Base-by-base conservation (phyloP, 2,888 invertebrate genomes). In the Parnassius glacialis region DNA sequence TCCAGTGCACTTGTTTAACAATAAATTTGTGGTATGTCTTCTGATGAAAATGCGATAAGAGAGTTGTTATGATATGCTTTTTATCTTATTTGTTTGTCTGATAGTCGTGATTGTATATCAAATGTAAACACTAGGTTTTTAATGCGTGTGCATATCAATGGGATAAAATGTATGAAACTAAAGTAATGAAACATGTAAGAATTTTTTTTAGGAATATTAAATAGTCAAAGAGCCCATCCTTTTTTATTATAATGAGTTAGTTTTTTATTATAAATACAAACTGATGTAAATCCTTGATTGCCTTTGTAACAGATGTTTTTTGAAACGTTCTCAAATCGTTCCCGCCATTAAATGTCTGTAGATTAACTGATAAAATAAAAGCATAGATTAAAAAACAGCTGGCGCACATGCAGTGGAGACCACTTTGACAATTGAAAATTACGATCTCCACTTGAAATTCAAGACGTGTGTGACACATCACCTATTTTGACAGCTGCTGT, bases 401-500 rank as follows among this genome's bases (percentile, higher is more conserved):
- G 59, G 63, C 56, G 55, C 45, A 42, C 44, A 50, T 20, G 12
- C 43, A 42, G 13, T 63, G 67, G 61, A 61, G 54, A 54, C 55
- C 9, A n/a, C 56, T 57, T 65, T 61, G 66, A 65, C 68, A 67
- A 63, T 61, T 64, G 65, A 57, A 64, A 66, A 70, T 70, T 68
- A 64, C 68, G 60, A 66, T 64, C 66, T 64, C 63, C 53, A 57
- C 58, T 65, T 66, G 62, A 67, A 62, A 70, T 69, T 67, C 68
- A 61, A 57, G 64, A 69, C 74, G 72, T 73, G 81, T 81, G 81
- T 74, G 79, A 80, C 65, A 59, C 55, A 78, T 79, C 74, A 59
- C 68, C 66, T 82, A 78, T 86, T 85, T 85, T 84, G 85, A 86
- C 85, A 85, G 83, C 71, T 52, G 70, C 76, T 81, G 85, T 85